A percentile compares a stretch with the other conserved stretches of the same genome.
These are phyloP conservation scores for Myotis findleyi DNA, from an alignment of 2,797 vertebrate species.

Conservation along the genomic window DNA sequence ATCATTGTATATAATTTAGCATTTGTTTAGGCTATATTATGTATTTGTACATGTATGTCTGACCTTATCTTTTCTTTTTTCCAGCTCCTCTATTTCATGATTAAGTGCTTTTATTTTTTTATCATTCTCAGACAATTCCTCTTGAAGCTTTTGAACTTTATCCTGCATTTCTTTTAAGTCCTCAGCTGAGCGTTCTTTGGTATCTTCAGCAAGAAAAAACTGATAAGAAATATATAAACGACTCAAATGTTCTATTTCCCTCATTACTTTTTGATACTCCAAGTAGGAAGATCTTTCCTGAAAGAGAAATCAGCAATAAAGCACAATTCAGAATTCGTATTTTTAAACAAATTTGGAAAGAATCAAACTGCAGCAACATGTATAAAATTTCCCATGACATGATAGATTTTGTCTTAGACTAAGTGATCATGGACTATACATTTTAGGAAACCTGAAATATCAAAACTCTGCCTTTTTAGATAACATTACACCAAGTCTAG, in stretches of 20 bases:
- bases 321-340: neutral
- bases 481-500: neutral
- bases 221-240: conserved; percentile 93
- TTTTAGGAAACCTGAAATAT: neutral
- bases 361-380: neutral
- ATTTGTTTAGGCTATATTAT: neutral
- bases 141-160: conserved; percentile 88
- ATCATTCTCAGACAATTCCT: conserved; percentile 90
- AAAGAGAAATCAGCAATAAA: conserved; percentile 59
- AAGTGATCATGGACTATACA: conserved; percentile 1
- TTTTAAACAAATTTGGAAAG: conserved; percentile 33
- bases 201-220: conserved; percentile 94
- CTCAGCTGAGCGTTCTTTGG: conserved; percentile 89
- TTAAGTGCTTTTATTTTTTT: conserved; percentile 89
- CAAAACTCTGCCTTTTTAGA: conserved; percentile 25
- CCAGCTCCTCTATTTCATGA: conserved; percentile 91
- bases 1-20: neutral
- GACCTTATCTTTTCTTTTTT: conserved; percentile 94
- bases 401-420: neutral
- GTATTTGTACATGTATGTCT: conserved; percentile 30
- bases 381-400: neutral
- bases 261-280: conserved; percentile 95
- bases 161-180: conserved; percentile 91
- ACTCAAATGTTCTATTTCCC: conserved; percentile 93
- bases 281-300: conserved; percentile 94